Percentiles rank a stretch among this genome's conserved stretches.
Conservation (phyloP, 2,113 vertebrate genomes). For the Phycodurus eques region DNA sequence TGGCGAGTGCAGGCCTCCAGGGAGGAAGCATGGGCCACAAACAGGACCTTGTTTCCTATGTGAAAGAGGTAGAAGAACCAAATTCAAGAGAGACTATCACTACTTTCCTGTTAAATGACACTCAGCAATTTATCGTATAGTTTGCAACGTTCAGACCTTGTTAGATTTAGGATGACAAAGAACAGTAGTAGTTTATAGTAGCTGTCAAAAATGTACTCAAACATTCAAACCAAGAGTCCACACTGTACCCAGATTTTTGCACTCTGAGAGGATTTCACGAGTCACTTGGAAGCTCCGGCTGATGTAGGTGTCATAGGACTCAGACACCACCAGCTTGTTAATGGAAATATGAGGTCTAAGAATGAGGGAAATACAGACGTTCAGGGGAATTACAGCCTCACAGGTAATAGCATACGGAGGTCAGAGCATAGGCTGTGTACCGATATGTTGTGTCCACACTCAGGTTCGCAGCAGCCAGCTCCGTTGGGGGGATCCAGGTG, state of each 20-base stretch:
- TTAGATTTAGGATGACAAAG: background rate
- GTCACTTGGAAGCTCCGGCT: conserved; percentile 96
- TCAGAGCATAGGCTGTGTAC: conserved; percentile 53
- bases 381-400: background rate
- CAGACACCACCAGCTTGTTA: conserved; percentile 87
- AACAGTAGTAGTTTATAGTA: background rate
- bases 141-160: conserved; percentile 1
- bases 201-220: background rate
- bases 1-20: conserved; percentile 97
- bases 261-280: conserved; percentile 90
- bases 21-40: conserved; percentile 96
- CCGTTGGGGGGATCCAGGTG: conserved; percentile 84
- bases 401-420: background rate
- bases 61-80: conserved; percentile 35
- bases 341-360: conserved; percentile 93
- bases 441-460: conserved; percentile 97
- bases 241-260: conserved; percentile 85
- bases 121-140: conserved; percentile 5
- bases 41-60: conserved; percentile 91
- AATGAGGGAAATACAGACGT: background rate
- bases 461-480: conserved; percentile 86
- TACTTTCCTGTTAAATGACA: conserved; percentile 13
- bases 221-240: background rate
- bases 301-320: conserved; percentile 95
- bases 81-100: conserved; percentile 32